Percentiles rank a stretch among this genome's conserved stretches.
phyloP scores from a whole-genome alignment of 1,140 invertebrate genomes.

The Dreissena polymorpha region DNA sequence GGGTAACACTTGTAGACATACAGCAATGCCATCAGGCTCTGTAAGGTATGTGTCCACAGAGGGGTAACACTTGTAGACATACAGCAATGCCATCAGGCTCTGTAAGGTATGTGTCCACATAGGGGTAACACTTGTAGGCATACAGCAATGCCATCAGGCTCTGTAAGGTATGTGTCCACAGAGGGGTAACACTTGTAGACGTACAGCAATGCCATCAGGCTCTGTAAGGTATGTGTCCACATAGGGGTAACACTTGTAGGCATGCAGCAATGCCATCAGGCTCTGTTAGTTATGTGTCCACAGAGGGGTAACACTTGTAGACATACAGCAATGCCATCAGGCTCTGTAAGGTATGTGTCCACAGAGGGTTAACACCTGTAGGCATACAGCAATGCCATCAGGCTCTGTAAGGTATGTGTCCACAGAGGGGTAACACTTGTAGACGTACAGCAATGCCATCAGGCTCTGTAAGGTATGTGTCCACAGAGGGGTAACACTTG shows the following conservation, averaged over 20 bases:
- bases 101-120: slow-evolving; percentile 85
- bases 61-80: slow-evolving; percentile 83
- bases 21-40: slow-evolving; percentile 93
- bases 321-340: slow-evolving; percentile 94
- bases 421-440: no score
- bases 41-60: slow-evolving; percentile 83
- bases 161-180: slow-evolving; percentile 85
- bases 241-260: slow-evolving; percentile 78
- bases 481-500: no score
- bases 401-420: slow-evolving; percentile 88
- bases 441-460: slow-evolving; percentile 92
- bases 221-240: slow-evolving; percentile 86
- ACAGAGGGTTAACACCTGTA: slow-evolving; percentile 61
- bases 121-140: slow-evolving; percentile 81
- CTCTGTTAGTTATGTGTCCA: slow-evolving; percentile 87
- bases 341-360: slow-evolving; percentile 87
- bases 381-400: slow-evolving; percentile 93
- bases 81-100: slow-evolving; percentile 92
- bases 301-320: slow-evolving; percentile 63
- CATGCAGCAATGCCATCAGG: slow-evolving; percentile 93
- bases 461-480: slow-evolving; percentile 88
- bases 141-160: slow-evolving; percentile 93
- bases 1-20: slow-evolving; percentile 84
- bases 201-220: slow-evolving; percentile 92
- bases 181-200: slow-evolving; percentile 81